phyloP scores from a whole-genome alignment of 2,113 vertebrate genomes.

The Sciurus niger region DNA sequence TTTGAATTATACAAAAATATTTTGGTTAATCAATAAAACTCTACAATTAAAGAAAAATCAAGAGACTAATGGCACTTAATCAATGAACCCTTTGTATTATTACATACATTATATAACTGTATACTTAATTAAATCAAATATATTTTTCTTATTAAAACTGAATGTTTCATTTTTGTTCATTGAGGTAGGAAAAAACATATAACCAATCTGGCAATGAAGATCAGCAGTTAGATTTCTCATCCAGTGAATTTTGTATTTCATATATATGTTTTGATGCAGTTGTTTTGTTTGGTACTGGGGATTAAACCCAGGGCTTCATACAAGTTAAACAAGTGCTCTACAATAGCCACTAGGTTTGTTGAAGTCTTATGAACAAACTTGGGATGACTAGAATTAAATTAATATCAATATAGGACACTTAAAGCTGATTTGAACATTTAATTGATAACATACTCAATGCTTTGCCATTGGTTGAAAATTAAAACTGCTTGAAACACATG shows the following conservation, averaged over 20 bases:
- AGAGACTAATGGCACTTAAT: not conserved
- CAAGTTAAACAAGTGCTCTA: not conserved
- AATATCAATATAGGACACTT: not conserved
- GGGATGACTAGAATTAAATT: not conserved
- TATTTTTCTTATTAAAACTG: too few species aligned
- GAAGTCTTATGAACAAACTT: constrained; percentile 32
- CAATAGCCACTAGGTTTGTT: too few species aligned
- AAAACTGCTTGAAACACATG: constrained; percentile 28
- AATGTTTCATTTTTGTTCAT: not conserved
- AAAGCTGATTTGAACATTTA: constrained; percentile 23
- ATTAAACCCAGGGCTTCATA: not conserved
- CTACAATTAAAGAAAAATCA: constrained; percentile 4
- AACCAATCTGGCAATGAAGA: not conserved
- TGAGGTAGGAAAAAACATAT: constrained; percentile 38
- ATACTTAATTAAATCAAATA: not conserved
- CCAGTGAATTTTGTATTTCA: constrained; percentile 27
- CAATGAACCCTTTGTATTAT: not conserved
- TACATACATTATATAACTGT: not conserved
- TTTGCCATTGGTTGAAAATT: not conserved
- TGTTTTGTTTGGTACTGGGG: not conserved
- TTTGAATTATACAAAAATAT: constrained; percentile 54
- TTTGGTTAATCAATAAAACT: constrained; percentile 37
- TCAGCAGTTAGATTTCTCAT: not conserved
- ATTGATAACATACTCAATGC: not conserved
- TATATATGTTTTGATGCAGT: not conserved